Conservation (phyloP, 2,113 vertebrate species). For the Seriola quinqueradiata region DNA sequence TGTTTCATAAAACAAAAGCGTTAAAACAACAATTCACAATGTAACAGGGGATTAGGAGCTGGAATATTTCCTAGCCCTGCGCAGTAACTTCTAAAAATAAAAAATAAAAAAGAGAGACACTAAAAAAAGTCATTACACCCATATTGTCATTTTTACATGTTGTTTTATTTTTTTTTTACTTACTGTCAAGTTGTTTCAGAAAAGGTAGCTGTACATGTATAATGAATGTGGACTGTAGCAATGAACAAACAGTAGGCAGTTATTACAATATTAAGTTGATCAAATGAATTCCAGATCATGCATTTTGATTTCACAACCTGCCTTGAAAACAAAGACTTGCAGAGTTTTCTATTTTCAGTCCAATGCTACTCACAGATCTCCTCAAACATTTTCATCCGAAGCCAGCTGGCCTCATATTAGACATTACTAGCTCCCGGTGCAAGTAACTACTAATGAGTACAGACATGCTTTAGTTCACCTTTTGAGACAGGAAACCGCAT, state of each 20-base stretch:
- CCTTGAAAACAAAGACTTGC: neutral
- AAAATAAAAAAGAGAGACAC: too few relatives aligned
- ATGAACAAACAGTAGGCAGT: neutral
- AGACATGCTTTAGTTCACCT: constrained; percentile 47
- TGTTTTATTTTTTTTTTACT: too few relatives aligned
- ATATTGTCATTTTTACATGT: too few relatives aligned
- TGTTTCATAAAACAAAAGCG: too few relatives aligned
- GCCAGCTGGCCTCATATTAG: constrained; percentile 43
- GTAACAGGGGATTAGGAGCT: too few relatives aligned
- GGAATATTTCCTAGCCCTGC: too few relatives aligned
- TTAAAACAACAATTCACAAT: too few relatives aligned
- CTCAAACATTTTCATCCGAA: constrained; percentile 10
- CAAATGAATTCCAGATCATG: constrained; percentile 2
- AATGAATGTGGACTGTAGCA: neutral
- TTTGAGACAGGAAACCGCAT: constrained; percentile 34
- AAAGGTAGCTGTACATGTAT: neutral
- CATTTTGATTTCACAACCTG: constrained; percentile 3
- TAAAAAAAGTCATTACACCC: too few relatives aligned
- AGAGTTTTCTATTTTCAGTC: constrained; percentile 21
- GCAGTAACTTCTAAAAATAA: too few relatives aligned
- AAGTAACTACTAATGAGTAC: constrained; percentile 39
- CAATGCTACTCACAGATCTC: constrained; percentile 15
- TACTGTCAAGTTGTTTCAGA: neutral
- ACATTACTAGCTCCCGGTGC: constrained; percentile 5
- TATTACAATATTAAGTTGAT: neutral